These are phyloP conservation scores for Coleophora flavipennella DNA, from an alignment of 2,888 invertebrate genomes.

Conservation along the genomic window DNA sequence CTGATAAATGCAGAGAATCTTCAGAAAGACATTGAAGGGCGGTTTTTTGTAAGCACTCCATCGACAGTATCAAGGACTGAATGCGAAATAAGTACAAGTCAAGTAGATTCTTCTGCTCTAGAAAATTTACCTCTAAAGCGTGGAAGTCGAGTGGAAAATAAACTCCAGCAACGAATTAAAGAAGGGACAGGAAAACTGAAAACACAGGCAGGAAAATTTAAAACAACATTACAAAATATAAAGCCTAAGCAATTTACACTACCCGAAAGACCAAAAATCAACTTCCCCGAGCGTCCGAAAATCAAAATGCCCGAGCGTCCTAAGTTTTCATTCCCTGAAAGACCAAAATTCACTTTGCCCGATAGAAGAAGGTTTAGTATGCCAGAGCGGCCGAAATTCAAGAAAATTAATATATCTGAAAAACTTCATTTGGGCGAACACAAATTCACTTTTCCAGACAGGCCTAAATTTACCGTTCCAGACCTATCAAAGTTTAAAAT, in stretches of 20 bases:
- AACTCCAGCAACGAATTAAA: slow-evolving; percentile 77
- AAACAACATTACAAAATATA: slow-evolving; percentile 76
- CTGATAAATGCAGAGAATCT: slow-evolving; percentile 63
- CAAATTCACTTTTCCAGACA: slow-evolving; percentile 75
- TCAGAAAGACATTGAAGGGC: slow-evolving; percentile 76
- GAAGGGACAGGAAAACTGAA: slow-evolving; percentile 80
- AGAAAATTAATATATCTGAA: slow-evolving; percentile 61
- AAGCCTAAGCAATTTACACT: slow-evolving; percentile 70
- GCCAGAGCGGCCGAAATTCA: slow-evolving; percentile 73
- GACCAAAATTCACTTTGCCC: slow-evolving; percentile 70
- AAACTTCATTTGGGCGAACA: slow-evolving; percentile 71
- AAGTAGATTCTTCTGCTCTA: slow-evolving; percentile 77
- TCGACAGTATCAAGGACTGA: slow-evolving; percentile 75
- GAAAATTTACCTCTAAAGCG: slow-evolving; percentile 76
- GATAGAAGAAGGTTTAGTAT: slow-evolving; percentile 78
- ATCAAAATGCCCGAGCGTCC: slow-evolving; percentile 67
- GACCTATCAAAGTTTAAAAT: slow-evolving; percentile 72
- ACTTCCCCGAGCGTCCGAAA: slow-evolving; percentile 70
- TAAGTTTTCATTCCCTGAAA: slow-evolving; percentile 69
- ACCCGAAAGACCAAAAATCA: slow-evolving; percentile 72
- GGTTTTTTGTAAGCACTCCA: slow-evolving; percentile 73
- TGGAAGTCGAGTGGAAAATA: slow-evolving; percentile 68
- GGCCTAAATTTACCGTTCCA: slow-evolving; percentile 67
- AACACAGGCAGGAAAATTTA: slow-evolving; percentile 80
- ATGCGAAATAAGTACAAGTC: slow-evolving; percentile 77